These are phyloP conservation scores for Pterophyllum scalare DNA, from an alignment of 2,113 vertebrate genomes.

Conservation along the genomic window DNA sequence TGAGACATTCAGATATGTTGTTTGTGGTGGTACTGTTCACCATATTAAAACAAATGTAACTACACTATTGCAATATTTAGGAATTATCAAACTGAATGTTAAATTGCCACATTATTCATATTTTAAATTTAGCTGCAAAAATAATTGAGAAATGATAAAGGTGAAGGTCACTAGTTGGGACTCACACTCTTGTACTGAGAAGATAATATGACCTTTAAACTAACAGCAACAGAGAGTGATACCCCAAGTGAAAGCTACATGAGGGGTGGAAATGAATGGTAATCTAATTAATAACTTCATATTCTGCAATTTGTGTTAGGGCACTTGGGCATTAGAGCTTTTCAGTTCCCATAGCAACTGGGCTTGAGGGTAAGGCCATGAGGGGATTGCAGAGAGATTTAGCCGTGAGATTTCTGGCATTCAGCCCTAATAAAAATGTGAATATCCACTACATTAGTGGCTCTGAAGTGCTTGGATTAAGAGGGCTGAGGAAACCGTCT, in stretches of 20 bases:
- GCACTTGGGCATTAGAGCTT: constrained; percentile 40
- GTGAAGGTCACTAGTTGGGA: constrained; percentile 27
- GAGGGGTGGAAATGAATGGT: constrained; percentile 29
- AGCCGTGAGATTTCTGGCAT: constrained; percentile 36
- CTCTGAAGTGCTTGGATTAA: constrained; percentile 42
- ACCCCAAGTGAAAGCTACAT: constrained; percentile 7
- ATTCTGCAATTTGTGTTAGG: constrained; percentile 52
- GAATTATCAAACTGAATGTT: background rate
- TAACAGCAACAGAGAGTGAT: background rate
- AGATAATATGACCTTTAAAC: constrained; percentile 36
- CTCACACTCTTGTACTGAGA: background rate
- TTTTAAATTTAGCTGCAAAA: background rate
- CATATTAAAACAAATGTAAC: background rate
- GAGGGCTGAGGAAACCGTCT: constrained; percentile 39
- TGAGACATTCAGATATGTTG: background rate
- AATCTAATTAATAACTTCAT: constrained; percentile 60
- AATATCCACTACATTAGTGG: constrained; percentile 51
- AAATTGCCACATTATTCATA: background rate
- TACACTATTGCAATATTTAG: background rate
- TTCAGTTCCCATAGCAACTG: constrained; percentile 67
- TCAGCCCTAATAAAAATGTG: constrained; percentile 53
- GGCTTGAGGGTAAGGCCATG: constrained; percentile 4
- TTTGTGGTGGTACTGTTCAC: background rate
- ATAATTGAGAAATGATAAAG: background rate
- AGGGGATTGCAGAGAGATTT: constrained; percentile 42